phyloP scores from a whole-genome alignment of 2,113 vertebrate species.

The Amblyornis subalaris region DNA sequence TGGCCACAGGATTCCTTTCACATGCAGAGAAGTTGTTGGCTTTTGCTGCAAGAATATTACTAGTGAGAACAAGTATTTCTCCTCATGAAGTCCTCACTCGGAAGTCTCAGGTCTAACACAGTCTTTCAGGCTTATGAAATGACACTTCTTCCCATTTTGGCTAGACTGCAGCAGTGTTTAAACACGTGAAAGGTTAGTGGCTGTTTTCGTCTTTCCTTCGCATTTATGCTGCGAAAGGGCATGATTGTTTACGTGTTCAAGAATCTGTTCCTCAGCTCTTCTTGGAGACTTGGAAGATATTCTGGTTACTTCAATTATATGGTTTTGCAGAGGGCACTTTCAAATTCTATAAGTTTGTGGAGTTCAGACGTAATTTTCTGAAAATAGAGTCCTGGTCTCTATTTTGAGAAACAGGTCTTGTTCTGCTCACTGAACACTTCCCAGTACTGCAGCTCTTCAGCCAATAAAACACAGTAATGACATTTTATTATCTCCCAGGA shows the following conservation, averaged over 20 bases:
- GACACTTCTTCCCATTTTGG: not conserved
- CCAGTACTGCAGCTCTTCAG: not conserved
- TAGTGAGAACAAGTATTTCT: not conserved
- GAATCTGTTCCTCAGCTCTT: not conserved
- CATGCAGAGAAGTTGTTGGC: not conserved
- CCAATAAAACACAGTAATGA: not conserved
- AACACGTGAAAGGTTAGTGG: fast-evolving
- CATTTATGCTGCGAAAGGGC: not conserved
- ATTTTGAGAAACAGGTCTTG: not conserved
- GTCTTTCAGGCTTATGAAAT: not conserved
- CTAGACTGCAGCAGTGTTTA: not conserved
- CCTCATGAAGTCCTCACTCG: not conserved
- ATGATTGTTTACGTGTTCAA: not conserved
- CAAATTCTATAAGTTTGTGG: not conserved
- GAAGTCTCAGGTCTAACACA: not conserved
- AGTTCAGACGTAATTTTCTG: not conserved
- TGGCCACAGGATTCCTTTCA: not conserved
- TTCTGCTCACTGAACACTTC: not conserved
- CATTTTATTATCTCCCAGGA: not conserved
- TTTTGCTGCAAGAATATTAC: not conserved
- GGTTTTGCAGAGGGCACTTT: not conserved
- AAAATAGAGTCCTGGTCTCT: not conserved
- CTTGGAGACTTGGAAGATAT: not conserved
- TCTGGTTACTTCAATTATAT: not conserved
- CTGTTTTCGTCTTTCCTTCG: not conserved